These are phyloP conservation scores for Palythoa grandiflora DNA, from an alignment of 92 coral and sea anemone genomes.

Conservation along the genomic window DNA sequence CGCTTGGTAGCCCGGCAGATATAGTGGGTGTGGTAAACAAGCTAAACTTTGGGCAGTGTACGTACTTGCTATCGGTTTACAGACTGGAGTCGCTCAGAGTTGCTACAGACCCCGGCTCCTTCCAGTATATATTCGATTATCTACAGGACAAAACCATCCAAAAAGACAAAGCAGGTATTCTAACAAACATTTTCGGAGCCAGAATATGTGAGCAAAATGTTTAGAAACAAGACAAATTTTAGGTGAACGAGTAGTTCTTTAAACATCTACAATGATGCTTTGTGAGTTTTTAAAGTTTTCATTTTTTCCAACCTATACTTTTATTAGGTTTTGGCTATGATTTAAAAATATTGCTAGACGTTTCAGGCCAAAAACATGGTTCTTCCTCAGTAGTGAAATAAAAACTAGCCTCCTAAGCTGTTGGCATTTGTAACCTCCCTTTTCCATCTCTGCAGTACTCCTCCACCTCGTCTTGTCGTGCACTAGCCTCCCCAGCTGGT, in stretches of 20 bases:
- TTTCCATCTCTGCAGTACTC: too few relatives aligned
- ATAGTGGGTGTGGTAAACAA: slow-evolving; percentile 84
- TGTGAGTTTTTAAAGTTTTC: too few relatives aligned
- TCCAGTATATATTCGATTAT: slow-evolving; percentile 92
- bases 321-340: too few relatives aligned
- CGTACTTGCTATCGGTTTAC: slow-evolving; percentile 94
- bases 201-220: not conserved
- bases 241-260: not conserved
- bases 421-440: too few relatives aligned
- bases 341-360: too few relatives aligned
- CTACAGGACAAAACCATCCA: slow-evolving; percentile 95
- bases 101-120: slow-evolving; percentile 87
- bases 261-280: too few relatives aligned
- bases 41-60: slow-evolving; percentile 96
- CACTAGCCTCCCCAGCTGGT: too few relatives aligned
- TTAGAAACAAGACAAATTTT: not conserved
- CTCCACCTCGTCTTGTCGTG: too few relatives aligned
- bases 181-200: not conserved
- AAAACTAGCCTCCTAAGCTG: too few relatives aligned
- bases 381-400: too few relatives aligned
- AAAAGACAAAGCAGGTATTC: slow-evolving; percentile 97
- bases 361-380: too few relatives aligned
- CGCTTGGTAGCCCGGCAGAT: slow-evolving; percentile 84
- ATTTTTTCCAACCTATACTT: too few relatives aligned
- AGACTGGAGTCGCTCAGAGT: slow-evolving; percentile 93